Conservation (phyloP, 2,797 vertebrate species). For the Chelonia mydas region DNA sequence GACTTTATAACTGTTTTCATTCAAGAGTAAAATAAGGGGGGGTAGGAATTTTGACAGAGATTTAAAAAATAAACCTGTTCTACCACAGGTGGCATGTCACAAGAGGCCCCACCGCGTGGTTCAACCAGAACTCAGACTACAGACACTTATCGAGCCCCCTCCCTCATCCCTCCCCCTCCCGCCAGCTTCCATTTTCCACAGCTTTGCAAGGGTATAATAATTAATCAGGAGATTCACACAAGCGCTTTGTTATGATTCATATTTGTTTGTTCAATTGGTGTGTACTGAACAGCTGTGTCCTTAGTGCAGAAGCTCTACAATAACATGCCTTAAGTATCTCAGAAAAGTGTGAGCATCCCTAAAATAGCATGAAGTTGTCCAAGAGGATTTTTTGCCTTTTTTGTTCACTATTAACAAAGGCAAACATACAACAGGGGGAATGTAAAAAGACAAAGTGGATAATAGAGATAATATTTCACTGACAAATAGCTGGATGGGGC, state of each 20-base stretch:
- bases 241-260: not conserved
- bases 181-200: not conserved
- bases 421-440: not conserved
- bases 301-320: not conserved
- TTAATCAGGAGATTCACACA: not conserved
- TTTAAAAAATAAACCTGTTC: not conserved
- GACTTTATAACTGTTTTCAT: not conserved
- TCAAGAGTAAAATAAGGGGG: not conserved
- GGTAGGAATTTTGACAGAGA: not conserved
- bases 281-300: not conserved
- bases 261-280: not conserved
- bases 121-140: not conserved
- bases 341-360: not conserved
- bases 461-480: not conserved
- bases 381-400: not conserved
- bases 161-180: accelerated
- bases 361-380: not conserved
- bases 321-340: not conserved
- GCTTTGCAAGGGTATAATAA: not conserved
- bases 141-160: not conserved
- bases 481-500: not conserved
- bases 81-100: not conserved
- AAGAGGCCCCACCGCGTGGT: not conserved
- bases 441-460: not conserved
- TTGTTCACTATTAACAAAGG: not conserved